phyloP scores from a whole-genome alignment of 2,113 vertebrate species.

The Chitala chitala region DNA sequence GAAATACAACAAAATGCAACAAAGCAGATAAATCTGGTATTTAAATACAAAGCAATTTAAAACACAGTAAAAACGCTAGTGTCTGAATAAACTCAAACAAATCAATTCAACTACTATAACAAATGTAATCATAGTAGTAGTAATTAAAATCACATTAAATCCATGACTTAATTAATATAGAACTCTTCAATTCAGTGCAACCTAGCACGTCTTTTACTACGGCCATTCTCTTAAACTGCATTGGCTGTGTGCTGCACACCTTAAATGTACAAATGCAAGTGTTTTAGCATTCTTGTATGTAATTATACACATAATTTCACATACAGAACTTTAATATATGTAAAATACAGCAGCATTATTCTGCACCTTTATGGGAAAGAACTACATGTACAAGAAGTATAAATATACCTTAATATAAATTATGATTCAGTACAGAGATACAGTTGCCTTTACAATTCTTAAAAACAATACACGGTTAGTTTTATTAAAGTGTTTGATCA shows the following conservation, averaged over 20 bases:
- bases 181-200: conserved; percentile 16
- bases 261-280: conserved; percentile 55
- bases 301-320: conserved; percentile 70
- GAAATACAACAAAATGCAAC: no score
- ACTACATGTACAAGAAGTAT: conserved; percentile 56
- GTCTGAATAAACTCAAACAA: no score
- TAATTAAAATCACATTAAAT: conserved; percentile 33
- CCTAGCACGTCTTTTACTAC: conserved; percentile 30
- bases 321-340: conserved; percentile 57
- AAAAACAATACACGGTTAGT: conserved; percentile 56
- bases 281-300: conserved; percentile 63
- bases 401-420: conserved; percentile 50
- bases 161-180: conserved; percentile 32
- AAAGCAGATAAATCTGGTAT: no score
- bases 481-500: conserved; percentile 31
- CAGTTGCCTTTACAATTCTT: conserved; percentile 46
- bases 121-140: conserved; percentile 38
- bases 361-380: conserved; percentile 50
- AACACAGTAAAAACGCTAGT: no score
- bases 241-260: conserved; percentile 26
- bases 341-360: conserved; percentile 64
- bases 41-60: no score
- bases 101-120: conserved; percentile 37
- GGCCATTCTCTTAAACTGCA: conserved; percentile 30
- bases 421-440: conserved; percentile 39